Evolutionary conservation across 2,113 vertebrate genomes (phyloP).

Genomic region (Lepus timidus): DNA sequence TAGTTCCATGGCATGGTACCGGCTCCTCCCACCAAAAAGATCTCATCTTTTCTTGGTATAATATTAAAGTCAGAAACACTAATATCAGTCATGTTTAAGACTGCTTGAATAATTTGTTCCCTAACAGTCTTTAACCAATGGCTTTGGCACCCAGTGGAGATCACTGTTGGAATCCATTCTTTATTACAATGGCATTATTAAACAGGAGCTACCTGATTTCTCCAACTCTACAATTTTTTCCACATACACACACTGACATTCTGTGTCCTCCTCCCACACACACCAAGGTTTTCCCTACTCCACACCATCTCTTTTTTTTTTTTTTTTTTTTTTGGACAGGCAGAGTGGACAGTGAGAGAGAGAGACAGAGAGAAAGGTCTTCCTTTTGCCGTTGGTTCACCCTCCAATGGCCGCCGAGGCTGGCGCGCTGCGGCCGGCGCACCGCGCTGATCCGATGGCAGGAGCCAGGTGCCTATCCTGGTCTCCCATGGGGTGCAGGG

Average conservation of each 20-base stretch:
- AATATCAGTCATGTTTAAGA: constrained; percentile 1
- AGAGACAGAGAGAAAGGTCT: no score
- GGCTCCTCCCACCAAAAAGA: constrained; percentile 42
- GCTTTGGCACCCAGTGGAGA: background rate
- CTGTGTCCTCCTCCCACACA: no score
- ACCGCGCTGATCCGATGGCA: no score
- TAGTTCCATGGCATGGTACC: constrained; percentile 25
- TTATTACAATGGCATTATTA: background rate
- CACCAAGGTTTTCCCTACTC: background rate
- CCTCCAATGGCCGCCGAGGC: no score
- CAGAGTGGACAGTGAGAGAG: no score
- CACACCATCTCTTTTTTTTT: background rate
- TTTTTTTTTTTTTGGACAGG: no score
- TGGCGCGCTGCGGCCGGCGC: no score
- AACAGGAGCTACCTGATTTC: background rate
- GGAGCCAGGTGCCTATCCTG: no score
- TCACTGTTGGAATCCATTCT: background rate
- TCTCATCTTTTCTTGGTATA: background rate
- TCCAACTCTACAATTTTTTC: constrained; percentile 39
- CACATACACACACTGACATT: background rate
- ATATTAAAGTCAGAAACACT: background rate
- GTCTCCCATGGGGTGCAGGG: no score
- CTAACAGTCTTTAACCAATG: background rate
- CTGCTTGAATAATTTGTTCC: background rate
- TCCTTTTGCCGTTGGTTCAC: no score